Conservation (phyloP, 2,113 vertebrate genomes). For the Irena cyanogastra region DNA sequence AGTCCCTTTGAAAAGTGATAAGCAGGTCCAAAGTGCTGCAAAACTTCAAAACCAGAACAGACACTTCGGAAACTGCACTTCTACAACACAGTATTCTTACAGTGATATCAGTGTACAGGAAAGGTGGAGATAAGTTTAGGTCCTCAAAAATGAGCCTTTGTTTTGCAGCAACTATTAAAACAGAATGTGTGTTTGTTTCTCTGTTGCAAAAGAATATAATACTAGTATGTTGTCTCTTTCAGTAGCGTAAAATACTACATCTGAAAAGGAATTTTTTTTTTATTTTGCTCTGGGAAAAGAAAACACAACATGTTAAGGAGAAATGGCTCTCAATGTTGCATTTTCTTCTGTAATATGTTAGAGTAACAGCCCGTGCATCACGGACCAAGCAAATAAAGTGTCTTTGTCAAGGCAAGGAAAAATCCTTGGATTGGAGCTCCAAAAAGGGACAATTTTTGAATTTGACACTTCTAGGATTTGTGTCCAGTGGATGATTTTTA, state of each 20-base stretch:
- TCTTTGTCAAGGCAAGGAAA: background rate
- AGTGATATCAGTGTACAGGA: background rate
- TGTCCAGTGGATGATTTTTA: background rate
- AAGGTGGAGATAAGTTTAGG: background rate
- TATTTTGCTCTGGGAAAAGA: background rate
- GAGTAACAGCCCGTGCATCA: background rate
- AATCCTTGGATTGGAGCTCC: background rate
- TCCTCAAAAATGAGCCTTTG: background rate
- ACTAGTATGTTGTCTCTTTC: background rate
- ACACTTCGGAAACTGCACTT: background rate
- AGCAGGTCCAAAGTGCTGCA: background rate
- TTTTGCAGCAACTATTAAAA: background rate
- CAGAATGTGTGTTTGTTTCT: background rate
- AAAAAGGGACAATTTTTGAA: background rate
- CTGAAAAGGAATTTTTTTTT: background rate
- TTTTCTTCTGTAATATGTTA: background rate
- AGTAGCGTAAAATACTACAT: background rate
- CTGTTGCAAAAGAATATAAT: background rate
- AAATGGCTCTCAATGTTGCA: accelerated
- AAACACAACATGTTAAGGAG: background rate
- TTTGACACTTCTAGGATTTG: background rate
- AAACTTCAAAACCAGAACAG: background rate
- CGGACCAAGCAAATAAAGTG: background rate
- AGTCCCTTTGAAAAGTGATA: background rate
- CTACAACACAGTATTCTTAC: background rate